Evolutionary conservation across 2,113 vertebrate genomes (phyloP).

Genomic region (Odontophorus gujanensis): DNA sequence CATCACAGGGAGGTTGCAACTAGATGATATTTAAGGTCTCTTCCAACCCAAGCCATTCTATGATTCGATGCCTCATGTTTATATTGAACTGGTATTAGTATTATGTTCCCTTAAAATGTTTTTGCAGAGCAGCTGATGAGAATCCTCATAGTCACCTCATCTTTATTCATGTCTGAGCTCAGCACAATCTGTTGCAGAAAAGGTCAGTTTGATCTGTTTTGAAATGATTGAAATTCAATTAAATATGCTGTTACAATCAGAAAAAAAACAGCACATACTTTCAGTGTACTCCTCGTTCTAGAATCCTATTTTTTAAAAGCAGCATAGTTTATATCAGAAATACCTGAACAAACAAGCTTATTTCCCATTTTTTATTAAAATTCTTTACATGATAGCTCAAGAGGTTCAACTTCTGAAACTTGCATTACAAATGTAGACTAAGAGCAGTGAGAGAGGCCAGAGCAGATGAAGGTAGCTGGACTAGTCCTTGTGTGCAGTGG

Average conservation of each 20-base stretch:
- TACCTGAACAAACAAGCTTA: too few species aligned
- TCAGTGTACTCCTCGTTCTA: neutral
- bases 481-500: neutral
- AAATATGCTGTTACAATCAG: neutral
- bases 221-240: neutral
- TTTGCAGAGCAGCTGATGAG: neutral
- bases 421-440: neutral
- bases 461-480: neutral
- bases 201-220: neutral
- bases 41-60: neutral
- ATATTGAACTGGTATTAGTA: neutral
- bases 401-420: neutral
- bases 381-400: rapidly evolving
- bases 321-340: neutral
- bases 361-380: neutral
- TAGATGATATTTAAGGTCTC: neutral
- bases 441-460: neutral
- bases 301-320: neutral
- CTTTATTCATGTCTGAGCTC: neutral
- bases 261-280: neutral
- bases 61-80: neutral
- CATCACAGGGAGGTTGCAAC: neutral
- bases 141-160: neutral
- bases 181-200: neutral
- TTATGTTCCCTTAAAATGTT: neutral